A percentile compares a stretch with the other conserved stretches of the same genome.
These are phyloP conservation scores for Teleiodes luculella DNA, from an alignment of 2,888 invertebrate species.

Conservation along the genomic window DNA sequence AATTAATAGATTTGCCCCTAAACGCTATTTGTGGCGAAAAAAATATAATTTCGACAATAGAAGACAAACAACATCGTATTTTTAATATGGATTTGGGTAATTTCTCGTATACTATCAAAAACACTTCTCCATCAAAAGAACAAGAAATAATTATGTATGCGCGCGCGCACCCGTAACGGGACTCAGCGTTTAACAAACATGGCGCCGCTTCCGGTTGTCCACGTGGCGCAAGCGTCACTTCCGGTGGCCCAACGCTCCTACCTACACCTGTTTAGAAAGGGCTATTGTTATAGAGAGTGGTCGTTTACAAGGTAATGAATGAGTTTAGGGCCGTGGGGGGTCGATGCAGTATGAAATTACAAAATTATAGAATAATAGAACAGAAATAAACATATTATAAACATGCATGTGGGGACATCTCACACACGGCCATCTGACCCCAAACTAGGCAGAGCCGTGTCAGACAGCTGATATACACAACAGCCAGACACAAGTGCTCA, in stretches of 20 bases:
- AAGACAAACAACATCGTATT: no score
- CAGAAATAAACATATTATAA: no score
- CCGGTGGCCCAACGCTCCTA: constrained; percentile 22
- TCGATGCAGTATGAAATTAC: neutral
- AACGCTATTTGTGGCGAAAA: no score
- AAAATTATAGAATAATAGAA: neutral
- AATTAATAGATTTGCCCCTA: no score
- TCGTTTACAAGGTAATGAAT: constrained; percentile 2
- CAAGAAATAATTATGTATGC: constrained; percentile 41
- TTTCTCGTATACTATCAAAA: neutral
- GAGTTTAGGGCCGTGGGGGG: neutral
- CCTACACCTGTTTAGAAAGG: constrained; percentile 16
- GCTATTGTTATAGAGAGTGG: neutral
- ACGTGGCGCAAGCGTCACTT: constrained; percentile 37
- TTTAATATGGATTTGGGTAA: no score
- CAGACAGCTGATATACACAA: no score
- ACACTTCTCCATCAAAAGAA: constrained; percentile 23
- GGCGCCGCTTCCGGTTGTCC: constrained; percentile 53
- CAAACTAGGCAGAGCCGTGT: no score
- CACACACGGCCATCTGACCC: no score
- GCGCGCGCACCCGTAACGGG: constrained; percentile 51
- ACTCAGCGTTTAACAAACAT: constrained; percentile 57
- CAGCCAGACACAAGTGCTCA: no score
- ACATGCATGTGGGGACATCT: no score
- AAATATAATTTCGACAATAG: no score